phyloP scores from a whole-genome alignment of 2,888 invertebrate species.

The Cremastobaeus sp. region DNA sequence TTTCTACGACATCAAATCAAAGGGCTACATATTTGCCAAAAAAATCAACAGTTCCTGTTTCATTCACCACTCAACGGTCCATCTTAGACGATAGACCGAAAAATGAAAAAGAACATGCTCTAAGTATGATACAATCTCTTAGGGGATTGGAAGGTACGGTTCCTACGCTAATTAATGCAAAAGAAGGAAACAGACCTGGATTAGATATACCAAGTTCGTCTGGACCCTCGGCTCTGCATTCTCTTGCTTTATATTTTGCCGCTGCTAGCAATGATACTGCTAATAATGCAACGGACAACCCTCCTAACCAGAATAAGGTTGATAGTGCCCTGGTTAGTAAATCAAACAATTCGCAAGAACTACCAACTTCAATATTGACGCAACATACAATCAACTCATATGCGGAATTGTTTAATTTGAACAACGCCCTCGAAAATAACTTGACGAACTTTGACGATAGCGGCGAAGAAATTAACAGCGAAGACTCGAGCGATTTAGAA shows the following conservation, averaged over 20 bases:
- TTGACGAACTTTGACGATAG: constrained; percentile 63
- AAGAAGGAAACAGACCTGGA: constrained; percentile 81
- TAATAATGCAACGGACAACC: constrained; percentile 72
- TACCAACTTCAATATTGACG: constrained; percentile 83
- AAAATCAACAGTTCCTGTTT: constrained; percentile 62
- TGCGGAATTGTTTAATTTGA: constrained; percentile 78
- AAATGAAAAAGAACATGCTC: constrained; percentile 83
- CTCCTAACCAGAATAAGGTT: constrained; percentile 49
- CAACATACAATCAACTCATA: constrained; percentile 84
- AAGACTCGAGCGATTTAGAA: constrained; percentile 80
- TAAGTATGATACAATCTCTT: constrained; percentile 85
- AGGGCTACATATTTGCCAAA: constrained; percentile 69
- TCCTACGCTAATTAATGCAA: constrained; percentile 67
- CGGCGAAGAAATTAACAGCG: constrained; percentile 64
- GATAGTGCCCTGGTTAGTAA: constrained; percentile 41
- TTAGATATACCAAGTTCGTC: constrained; percentile 86
- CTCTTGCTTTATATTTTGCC: constrained; percentile 89
- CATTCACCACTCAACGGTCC: constrained; percentile 61
- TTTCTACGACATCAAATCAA: constrained; percentile 56
- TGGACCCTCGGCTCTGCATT: constrained; percentile 87
- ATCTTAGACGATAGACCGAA: constrained; percentile 68
- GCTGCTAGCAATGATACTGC: constrained; percentile 80
- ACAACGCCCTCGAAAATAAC: constrained; percentile 71
- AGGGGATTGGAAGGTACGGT: constrained; percentile 81
- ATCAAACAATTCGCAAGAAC: constrained; percentile 74